phyloP scores from a whole-genome alignment of 2,113 vertebrate species.

The Erythrocebus patas region DNA sequence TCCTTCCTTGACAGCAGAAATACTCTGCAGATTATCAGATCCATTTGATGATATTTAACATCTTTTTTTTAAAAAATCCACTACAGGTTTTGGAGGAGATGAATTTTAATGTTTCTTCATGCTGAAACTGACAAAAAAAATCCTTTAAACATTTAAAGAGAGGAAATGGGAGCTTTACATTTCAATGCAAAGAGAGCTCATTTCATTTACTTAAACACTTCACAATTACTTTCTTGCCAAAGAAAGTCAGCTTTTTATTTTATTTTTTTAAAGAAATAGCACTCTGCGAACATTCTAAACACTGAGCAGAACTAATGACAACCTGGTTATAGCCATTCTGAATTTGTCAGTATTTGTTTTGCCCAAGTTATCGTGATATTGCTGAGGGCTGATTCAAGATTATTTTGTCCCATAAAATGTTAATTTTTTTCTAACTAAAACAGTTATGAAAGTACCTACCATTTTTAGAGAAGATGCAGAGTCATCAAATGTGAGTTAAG shows the following conservation, averaged over 20 bases:
- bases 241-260: constrained; percentile 56
- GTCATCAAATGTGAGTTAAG: neutral
- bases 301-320: neutral
- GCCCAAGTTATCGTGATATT: neutral
- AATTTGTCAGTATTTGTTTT: neutral
- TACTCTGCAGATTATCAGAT: constrained; percentile 85
- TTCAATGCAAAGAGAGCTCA: constrained; percentile 63
- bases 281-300: neutral
- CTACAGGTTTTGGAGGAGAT: constrained; percentile 82
- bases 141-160: constrained; percentile 77
- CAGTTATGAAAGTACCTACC: neutral
- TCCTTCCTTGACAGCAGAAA: constrained; percentile 86
- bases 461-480: neutral
- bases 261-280: neutral
- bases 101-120: constrained; percentile 84
- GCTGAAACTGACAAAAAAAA: constrained; percentile 81
- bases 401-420: constrained; percentile 15
- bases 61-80: constrained; percentile 77
- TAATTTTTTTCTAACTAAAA: neutral
- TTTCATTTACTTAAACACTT: constrained; percentile 78
- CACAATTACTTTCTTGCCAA: constrained; percentile 64
- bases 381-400: neutral
- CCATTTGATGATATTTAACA: constrained; percentile 87
- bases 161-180: constrained; percentile 73
- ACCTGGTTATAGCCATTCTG: neutral